phyloP scores from a whole-genome alignment of 1,140 invertebrate genomes.

The Andrena cerasifolii region DNA sequence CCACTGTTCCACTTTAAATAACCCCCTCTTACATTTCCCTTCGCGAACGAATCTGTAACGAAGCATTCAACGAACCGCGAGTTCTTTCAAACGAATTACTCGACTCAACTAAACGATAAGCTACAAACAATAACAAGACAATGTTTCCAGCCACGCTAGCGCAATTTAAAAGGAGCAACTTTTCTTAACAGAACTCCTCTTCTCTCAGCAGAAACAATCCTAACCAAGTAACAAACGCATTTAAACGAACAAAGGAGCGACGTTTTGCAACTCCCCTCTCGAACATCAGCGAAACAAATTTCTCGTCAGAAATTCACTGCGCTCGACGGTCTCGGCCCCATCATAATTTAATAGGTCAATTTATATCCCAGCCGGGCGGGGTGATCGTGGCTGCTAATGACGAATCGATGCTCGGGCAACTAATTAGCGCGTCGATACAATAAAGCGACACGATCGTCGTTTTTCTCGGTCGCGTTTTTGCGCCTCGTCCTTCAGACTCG shows the following conservation, averaged over 20 bases:
- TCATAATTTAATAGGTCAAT: constrained; percentile 10
- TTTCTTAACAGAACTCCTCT: too few relatives aligned
- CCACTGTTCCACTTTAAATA: not conserved
- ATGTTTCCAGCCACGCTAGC: too few relatives aligned
- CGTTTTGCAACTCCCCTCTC: too few relatives aligned
- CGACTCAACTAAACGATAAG: too few relatives aligned
- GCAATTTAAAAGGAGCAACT: too few relatives aligned
- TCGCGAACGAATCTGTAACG: too few relatives aligned
- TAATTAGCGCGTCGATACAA: constrained; percentile 17
- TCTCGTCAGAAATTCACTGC: not conserved
- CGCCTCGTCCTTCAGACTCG: not conserved
- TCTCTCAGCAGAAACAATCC: too few relatives aligned
- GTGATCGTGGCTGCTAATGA: not conserved
- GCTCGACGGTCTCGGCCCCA: not conserved
- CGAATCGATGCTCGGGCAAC: constrained; percentile 16
- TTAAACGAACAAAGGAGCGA: constrained; percentile 7
- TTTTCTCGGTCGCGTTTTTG: not conserved
- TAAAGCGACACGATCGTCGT: not conserved
- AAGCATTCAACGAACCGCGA: too few relatives aligned
- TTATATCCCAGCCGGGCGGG: not conserved
- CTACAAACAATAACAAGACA: too few relatives aligned
- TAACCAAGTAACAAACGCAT: not conserved
- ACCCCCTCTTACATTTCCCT: not conserved
- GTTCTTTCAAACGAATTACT: not conserved
- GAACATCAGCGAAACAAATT: not conserved